Base-by-base conservation (phyloP, 2,797 vertebrate genomes). In the Spea hammondii region DNA sequence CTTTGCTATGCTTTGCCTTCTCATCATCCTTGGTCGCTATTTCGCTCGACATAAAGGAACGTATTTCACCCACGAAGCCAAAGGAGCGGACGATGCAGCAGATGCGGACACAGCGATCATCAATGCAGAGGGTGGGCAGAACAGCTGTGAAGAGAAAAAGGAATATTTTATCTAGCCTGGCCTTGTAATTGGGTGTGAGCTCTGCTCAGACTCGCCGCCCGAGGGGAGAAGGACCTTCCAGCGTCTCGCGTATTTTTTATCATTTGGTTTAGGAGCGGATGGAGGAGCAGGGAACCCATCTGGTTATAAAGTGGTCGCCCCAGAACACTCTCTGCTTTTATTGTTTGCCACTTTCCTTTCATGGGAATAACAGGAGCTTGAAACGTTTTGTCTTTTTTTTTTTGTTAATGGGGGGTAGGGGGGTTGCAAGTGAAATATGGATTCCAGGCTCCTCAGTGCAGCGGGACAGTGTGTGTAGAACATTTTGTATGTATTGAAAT, bases 31-130 rank as follows among this genome's bases (percentile, higher is more conserved):
- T 83, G 98, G 97, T 83, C 96, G 98, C 85, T 99, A 99, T 86
- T 99, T 99, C 83, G 97, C 98, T 88, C 97, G 98, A 91, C 98
- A 99, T 94, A 99, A 99, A 99, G 97, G 97, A 88, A 99, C 97
- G 84, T 99, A 99, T 91, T 99, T 99, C 90, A 99, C 97, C 49
- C 97, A 99, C 8, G 97, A 99, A 95, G 97, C 97, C 93, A 99
- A 99, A 95, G 97, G 97, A 87, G 97, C 97, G 6, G 97, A 99
- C 62, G 97, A 99, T n/a, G 97, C 97, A 0, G 97, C 96, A 8
- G 97, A 98, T 5, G 97, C 97, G 54, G 97, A 99, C 91, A 99
- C 97, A 74, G 97, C 97, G 85, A 99, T 99, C 92, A 99, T 99
- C 91, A 99, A 99, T 4, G 97, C 97, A n/a, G 97, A 99, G 88